Percentiles rank a stretch among this genome's conserved stretches.
phyloP scores from a whole-genome alignment of 2,113 vertebrate species.

The Sylvietta virens region DNA sequence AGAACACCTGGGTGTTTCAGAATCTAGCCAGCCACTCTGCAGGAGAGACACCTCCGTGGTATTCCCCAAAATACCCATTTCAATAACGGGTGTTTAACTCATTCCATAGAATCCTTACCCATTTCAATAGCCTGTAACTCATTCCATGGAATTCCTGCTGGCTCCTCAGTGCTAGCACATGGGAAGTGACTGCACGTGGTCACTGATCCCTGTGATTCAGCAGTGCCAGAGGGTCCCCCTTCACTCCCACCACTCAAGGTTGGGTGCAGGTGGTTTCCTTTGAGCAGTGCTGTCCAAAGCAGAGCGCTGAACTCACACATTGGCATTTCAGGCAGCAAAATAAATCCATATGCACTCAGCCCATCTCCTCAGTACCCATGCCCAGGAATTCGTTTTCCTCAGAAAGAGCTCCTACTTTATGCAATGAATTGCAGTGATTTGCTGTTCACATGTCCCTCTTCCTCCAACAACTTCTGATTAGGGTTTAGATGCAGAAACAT shows the following conservation, averaged over 20 bases:
- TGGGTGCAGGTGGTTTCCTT: background rate
- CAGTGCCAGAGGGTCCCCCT: background rate
- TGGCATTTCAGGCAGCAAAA: background rate
- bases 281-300: background rate
- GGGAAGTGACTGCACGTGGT: accelerated
- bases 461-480: background rate
- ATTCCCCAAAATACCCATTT: background rate
- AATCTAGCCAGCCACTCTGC: background rate
- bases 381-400: background rate
- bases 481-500: background rate
- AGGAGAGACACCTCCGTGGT: accelerated
- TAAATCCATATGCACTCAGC: background rate
- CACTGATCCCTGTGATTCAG: background rate
- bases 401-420: background rate
- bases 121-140: no score
- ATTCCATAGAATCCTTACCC: background rate
- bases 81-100: no score
- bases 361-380: background rate
- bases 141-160: background rate
- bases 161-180: background rate
- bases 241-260: background rate
- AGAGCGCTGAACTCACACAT: background rate
- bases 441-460: background rate
- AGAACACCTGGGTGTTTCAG: background rate
- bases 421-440: background rate